phyloP scores from a whole-genome alignment of 2,888 invertebrate species.

The Leucoma salicis region DNA sequence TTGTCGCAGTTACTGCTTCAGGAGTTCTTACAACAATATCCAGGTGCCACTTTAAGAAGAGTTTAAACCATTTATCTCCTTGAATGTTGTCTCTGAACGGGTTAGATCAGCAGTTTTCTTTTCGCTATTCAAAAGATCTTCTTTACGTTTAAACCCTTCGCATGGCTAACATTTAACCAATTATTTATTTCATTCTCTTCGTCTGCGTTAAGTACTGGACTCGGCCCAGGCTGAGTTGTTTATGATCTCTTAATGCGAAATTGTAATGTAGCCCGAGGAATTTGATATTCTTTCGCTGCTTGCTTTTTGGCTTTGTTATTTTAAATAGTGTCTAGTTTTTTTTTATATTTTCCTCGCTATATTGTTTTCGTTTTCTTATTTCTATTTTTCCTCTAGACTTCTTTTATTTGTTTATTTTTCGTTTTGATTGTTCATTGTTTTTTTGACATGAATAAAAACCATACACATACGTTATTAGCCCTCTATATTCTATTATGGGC shows the following conservation, averaged over 20 bases:
- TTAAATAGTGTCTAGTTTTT: no score
- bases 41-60: slow-evolving; percentile 31
- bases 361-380: no score
- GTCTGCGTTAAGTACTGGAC: neutral
- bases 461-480: slow-evolving; percentile 8
- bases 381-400: no score
- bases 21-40: slow-evolving; percentile 24
- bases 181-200: neutral
- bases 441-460: slow-evolving; percentile 1
- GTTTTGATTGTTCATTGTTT: neutral
- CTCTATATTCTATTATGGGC: slow-evolving; percentile 8
- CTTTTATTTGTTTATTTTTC: no score
- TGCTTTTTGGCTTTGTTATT: neutral
- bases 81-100: neutral
- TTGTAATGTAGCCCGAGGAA: neutral
- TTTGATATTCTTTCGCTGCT: slow-evolving; percentile 1
- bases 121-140: neutral
- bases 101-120: neutral
- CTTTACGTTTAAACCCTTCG: slow-evolving; percentile 1
- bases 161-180: neutral
- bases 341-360: no score
- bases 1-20: slow-evolving; percentile 35
- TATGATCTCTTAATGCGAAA: neutral
- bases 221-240: neutral
- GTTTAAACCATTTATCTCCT: slow-evolving; percentile 31